These are phyloP conservation scores for Lithophane semibrunnea DNA, from an alignment of 2,888 invertebrate genomes.

Conservation along the genomic window DNA sequence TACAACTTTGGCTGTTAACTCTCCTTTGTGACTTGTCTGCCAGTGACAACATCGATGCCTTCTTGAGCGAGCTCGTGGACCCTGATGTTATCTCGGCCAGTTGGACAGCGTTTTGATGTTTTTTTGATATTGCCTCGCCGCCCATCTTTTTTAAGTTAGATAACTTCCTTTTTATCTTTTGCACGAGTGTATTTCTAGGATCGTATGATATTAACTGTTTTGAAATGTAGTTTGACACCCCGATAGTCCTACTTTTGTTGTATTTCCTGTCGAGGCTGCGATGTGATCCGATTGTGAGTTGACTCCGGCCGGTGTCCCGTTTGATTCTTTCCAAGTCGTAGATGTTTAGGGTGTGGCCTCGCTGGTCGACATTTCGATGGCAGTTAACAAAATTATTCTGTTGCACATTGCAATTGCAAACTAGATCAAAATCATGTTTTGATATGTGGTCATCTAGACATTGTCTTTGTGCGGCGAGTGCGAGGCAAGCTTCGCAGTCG, in stretches of 20 bases:
- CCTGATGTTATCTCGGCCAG: constrained; percentile 87
- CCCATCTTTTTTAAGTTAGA: constrained; percentile 89
- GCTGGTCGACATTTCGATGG: constrained; percentile 81
- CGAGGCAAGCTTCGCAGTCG: constrained; percentile 88
- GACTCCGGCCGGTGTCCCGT: constrained; percentile 82
- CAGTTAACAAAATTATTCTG: constrained; percentile 86
- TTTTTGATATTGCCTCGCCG: constrained; percentile 86
- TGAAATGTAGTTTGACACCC: constrained; percentile 88
- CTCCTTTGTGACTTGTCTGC: constrained; percentile 86
- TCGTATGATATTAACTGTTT: constrained; percentile 89
- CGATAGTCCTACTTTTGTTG: constrained; percentile 86
- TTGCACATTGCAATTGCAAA: constrained; percentile 87
- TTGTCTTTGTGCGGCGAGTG: constrained; percentile 84
- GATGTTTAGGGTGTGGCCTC: constrained; percentile 86
- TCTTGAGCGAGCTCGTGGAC: constrained; percentile 86
- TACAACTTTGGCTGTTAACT: constrained; percentile 86
- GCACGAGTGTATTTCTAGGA: constrained; percentile 86
- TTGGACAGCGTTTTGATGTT: constrained; percentile 88
- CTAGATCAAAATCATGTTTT: constrained; percentile 85
- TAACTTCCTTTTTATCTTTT: constrained; percentile 88
- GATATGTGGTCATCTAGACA: constrained; percentile 84
- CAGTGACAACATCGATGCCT: constrained; percentile 86
- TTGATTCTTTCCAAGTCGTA: constrained; percentile 87
- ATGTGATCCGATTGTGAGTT: constrained; percentile 82
- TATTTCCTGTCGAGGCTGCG: constrained; percentile 88